Evolutionary conservation across 1,140 invertebrate species (phyloP), one percentile per base, ranked within the genome.

Genomic region (Cotesia vestalis): DNA sequence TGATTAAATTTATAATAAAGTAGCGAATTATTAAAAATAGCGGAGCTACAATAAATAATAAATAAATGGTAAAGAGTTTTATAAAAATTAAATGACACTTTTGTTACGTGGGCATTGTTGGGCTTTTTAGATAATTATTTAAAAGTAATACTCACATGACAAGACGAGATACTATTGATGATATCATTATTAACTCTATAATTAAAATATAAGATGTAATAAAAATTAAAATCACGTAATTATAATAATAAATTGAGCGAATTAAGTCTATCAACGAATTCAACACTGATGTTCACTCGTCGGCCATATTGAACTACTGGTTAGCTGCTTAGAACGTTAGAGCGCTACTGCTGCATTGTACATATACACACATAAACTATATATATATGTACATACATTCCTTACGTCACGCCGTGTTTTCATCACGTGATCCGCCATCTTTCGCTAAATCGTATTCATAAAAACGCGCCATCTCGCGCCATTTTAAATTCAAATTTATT

Each of bases 111-210:
- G 14, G 14, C 35, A 34, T 9, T 20, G 27, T 62, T 14, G 35
- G 17, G 53, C 9, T 6, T 69, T 55, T 73, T 57, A 46, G 14
- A 11, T 34, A 46, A 20, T 53, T 34, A 62, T 35, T 51, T 73
- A 2, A 71, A 59, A 63, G 55, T 34, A 74, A 80, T 89, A 92
- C 92, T 92, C 87, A 93, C 92, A 93, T 93, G 75, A 93, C 90
- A 78, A 93, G 81, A 78, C 92, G 89, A 75, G 92, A 93, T 79
- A 93, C 88, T 76, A 93, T 90, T 72, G 91, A 91, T 68, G 91
- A 92, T 88, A 93, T 91, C 92, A 93, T 87, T 90, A 78, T 76
- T 75, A 64, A 72, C 51, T 75, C 67, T 52, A 40, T 63, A 75
- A 71, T 11, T 46, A 9, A 46, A 46, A 6, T 46, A 46, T 46